These are phyloP conservation scores for Neocrepidodera transversa DNA, from an alignment of 2,888 invertebrate species.

Conservation along the genomic window DNA sequence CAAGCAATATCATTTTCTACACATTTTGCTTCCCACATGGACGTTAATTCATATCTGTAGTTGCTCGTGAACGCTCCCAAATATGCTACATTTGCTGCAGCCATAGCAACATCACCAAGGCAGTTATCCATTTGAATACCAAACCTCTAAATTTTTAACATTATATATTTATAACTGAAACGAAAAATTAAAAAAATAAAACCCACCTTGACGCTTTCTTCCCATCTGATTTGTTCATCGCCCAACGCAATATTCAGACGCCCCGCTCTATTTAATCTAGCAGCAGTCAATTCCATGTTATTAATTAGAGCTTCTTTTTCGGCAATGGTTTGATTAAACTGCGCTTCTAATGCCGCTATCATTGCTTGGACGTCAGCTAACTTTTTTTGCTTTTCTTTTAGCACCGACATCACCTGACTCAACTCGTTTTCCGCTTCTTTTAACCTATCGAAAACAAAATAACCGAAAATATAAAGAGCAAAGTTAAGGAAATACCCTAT, in stretches of 20 bases:
- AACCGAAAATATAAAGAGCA: too few species aligned
- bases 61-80: conserved; percentile 85
- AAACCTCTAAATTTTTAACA: conserved; percentile 62
- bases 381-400: conserved; percentile 81
- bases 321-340: conserved; percentile 74
- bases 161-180: too few species aligned
- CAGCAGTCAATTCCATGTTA: conserved; percentile 79
- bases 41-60: conserved; percentile 70
- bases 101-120: conserved; percentile 86
- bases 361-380: conserved; percentile 83
- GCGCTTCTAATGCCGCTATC: conserved; percentile 64
- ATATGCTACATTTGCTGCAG: conserved; percentile 89
- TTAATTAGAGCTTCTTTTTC: conserved; percentile 78
- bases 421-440: conserved; percentile 80
- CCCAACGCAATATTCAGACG: conserved; percentile 85
- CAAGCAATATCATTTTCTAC: conserved; percentile 72
- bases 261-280: conserved; percentile 81
- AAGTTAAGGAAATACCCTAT: too few species aligned
- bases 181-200: too few species aligned
- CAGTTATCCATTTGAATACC: conserved; percentile 74
- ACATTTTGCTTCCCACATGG: conserved; percentile 74
- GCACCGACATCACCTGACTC: conserved; percentile 75
- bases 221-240: conserved; percentile 88
- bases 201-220: conserved; percentile 71
- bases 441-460: conserved; percentile 63